Percentiles rank a stretch among this genome's conserved stretches.
phyloP scores from a whole-genome alignment of 2,888 invertebrate species.

The Chymomyza caudatula region DNA sequence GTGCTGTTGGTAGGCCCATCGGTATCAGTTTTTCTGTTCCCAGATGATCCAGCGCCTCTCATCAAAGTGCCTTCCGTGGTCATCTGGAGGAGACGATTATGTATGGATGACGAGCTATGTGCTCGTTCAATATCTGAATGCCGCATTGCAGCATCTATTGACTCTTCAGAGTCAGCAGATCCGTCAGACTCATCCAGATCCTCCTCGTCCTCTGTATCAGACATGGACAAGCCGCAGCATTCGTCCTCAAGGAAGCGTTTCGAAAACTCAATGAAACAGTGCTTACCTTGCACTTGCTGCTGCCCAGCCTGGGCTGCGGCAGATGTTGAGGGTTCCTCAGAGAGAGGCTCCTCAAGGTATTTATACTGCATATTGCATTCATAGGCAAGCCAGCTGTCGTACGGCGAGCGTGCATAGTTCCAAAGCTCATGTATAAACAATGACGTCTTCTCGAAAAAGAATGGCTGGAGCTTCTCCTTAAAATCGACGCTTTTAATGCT shows the following conservation, averaged over 20 bases:
- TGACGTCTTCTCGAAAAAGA: conserved; percentile 84
- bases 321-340: conserved; percentile 36
- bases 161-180: too few relatives aligned
- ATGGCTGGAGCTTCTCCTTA: conserved; percentile 82
- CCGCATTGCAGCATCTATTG: too few relatives aligned
- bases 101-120: too few relatives aligned
- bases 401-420: conserved; percentile 92
- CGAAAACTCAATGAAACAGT: conserved; percentile 48
- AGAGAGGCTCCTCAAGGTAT: conserved; percentile 57
- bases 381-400: conserved; percentile 86
- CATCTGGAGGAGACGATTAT: too few relatives aligned
- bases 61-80: too few relatives aligned
- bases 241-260: conserved; percentile 34
- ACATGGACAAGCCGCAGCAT: conserved; percentile 13
- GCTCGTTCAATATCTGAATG: too few relatives aligned
- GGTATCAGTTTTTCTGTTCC: too few relatives aligned
- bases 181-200: neutral
- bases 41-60: too few relatives aligned
- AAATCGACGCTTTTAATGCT: conserved; percentile 82
- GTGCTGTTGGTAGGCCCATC: too few relatives aligned
- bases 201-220: conserved; percentile 41
- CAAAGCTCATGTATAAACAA: conserved; percentile 94
- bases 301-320: neutral
- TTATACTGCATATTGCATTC: conserved; percentile 85
- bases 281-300: neutral